A percentile compares a stretch with the other conserved stretches of the same genome.
Conservation (phyloP, 1,140 invertebrate species). For the Dendrolimus punctatus region DNA sequence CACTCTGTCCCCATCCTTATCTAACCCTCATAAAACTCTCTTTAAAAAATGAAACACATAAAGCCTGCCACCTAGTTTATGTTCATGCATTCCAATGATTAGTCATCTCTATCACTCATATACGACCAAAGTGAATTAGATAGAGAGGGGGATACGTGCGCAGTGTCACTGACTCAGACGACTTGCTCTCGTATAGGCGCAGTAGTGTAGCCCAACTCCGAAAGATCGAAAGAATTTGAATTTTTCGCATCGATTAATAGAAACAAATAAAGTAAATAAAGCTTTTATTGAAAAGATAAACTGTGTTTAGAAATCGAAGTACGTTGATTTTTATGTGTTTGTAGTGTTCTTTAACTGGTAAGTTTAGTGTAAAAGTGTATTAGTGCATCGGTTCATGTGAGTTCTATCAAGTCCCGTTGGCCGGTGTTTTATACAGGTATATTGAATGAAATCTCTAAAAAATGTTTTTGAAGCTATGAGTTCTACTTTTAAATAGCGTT, state of each 20-base stretch:
- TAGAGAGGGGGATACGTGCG: slow-evolving; percentile 35
- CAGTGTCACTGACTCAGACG: slow-evolving; percentile 64
- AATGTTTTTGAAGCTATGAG: slow-evolving; percentile 26
- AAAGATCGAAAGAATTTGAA: slow-evolving; percentile 15
- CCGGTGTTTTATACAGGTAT: slow-evolving; percentile 40
- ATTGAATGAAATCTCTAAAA: slow-evolving; percentile 30
- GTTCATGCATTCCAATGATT: slow-evolving; percentile 48
- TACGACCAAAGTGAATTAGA: slow-evolving; percentile 15
- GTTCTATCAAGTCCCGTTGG: slow-evolving; percentile 46
- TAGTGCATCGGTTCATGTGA: slow-evolving; percentile 14
- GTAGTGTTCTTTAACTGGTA: slow-evolving; percentile 24
- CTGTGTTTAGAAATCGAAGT: slow-evolving; percentile 13
- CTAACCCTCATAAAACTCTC: slow-evolving; percentile 18
- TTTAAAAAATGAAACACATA: slow-evolving; percentile 29
- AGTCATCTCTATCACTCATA: slow-evolving; percentile 32
- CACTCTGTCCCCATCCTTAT: slow-evolving; percentile 29
- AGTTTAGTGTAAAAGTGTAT: slow-evolving; percentile 25
- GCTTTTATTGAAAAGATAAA: too few relatives aligned
- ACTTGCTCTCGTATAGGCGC: slow-evolving; percentile 17
- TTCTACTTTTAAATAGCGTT: too few relatives aligned
- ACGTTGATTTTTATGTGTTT: slow-evolving; percentile 22
- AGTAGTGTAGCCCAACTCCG: slow-evolving; percentile 13
- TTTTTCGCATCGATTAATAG: too few relatives aligned
- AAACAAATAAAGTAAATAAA: too few relatives aligned
- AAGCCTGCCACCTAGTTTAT: slow-evolving; percentile 30